phyloP scores from a whole-genome alignment of 2,888 invertebrate species.

The Lepas anatifera region DNA sequence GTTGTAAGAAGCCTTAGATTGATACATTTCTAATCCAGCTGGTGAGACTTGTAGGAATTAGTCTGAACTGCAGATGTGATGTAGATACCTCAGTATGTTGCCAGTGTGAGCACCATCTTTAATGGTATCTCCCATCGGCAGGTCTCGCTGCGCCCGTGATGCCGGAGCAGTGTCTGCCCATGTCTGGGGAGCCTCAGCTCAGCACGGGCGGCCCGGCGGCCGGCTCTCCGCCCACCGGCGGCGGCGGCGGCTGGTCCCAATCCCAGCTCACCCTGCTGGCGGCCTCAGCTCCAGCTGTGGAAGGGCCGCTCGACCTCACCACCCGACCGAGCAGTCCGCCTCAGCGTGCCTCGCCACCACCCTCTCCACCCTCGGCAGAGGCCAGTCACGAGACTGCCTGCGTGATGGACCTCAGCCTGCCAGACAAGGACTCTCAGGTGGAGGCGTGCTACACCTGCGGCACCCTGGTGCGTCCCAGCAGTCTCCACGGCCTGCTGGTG shows the following conservation, averaged over 20 bases:
- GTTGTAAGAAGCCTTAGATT: too few species aligned
- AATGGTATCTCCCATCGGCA: too few species aligned
- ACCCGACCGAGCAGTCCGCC: constrained; percentile 38
- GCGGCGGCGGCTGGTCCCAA: not conserved
- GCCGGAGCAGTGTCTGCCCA: not conserved
- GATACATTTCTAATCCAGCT: too few species aligned
- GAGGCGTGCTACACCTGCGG: constrained; percentile 78
- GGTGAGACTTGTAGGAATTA: too few species aligned
- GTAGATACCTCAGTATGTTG: too few species aligned
- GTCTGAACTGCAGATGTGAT: too few species aligned
- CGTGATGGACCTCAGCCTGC: constrained; percentile 79
- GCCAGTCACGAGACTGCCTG: too few species aligned
- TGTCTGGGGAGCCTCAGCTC: not conserved
- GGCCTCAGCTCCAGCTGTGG: not conserved
- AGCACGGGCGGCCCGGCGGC: not conserved
- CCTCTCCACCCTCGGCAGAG: too few species aligned
- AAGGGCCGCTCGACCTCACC: not conserved
- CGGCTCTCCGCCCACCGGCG: not conserved
- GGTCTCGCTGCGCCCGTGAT: too few species aligned
- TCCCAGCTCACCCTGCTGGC: not conserved
- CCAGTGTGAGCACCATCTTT: too few species aligned
- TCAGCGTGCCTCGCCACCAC: constrained; percentile 34
- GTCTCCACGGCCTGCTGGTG: constrained; percentile 50
- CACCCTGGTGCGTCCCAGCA: constrained; percentile 71
- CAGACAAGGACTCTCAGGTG: constrained; percentile 78